A percentile compares a stretch with the other conserved stretches of the same genome.
These are phyloP conservation scores for Apodemus agrarius DNA, from an alignment of 2,797 vertebrate genomes.

Conservation along the genomic window DNA sequence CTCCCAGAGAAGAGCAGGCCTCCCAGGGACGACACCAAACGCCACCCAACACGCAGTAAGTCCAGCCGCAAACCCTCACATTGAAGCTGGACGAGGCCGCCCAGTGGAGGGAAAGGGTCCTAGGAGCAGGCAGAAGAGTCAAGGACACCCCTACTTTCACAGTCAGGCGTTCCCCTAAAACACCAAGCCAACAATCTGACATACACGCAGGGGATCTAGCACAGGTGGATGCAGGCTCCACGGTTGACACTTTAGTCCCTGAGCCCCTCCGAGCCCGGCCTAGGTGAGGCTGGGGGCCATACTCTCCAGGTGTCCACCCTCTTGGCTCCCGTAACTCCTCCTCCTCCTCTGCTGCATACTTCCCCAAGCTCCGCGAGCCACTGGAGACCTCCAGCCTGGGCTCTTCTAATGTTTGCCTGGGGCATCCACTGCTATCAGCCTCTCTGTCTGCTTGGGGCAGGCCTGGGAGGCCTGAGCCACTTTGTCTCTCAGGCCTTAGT, in stretches of 20 bases:
- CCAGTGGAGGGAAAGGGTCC: background rate
- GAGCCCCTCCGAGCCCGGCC: background rate
- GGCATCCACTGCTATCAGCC: background rate
- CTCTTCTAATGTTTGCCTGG: background rate
- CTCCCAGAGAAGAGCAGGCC: background rate
- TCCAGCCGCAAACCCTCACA: background rate
- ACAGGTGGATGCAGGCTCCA: background rate
- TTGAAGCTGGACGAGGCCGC: background rate
- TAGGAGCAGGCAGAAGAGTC: background rate
- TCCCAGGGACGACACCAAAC: background rate
- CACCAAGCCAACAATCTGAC: background rate
- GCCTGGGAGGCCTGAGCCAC: background rate
- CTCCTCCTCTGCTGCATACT: background rate
- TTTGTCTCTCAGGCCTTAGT: background rate
- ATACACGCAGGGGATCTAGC: background rate
- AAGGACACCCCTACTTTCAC: background rate
- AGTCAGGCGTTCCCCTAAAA: background rate
- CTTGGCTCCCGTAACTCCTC: background rate
- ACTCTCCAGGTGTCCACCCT: background rate
- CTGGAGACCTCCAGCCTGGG: background rate
- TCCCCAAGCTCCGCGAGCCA: background rate
- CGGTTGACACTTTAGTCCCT: background rate
- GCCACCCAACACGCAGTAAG: background rate
- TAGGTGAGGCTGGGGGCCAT: background rate
- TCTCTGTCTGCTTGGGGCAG: background rate